Conservation (phyloP, 2,113 vertebrate species). For the Albula glossodonta region DNA sequence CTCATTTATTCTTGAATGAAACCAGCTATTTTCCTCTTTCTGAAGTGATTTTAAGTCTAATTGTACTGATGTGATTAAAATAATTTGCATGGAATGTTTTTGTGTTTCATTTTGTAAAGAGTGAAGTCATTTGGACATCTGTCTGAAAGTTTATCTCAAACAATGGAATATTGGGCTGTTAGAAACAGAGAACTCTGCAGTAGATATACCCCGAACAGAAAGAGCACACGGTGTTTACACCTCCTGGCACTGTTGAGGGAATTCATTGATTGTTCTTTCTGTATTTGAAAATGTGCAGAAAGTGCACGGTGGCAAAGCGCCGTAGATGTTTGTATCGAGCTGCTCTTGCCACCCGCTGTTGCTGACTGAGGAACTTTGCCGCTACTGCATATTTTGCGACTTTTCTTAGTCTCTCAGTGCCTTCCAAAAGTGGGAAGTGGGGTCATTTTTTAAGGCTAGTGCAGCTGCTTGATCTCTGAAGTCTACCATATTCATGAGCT, state of each 20-base stretch:
- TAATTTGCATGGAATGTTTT: not conserved
- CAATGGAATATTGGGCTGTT: not conserved
- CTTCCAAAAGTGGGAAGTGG: not conserved
- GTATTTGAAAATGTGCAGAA: not conserved
- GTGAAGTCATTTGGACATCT: not conserved
- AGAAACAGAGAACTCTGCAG: not conserved
- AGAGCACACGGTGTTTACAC: not conserved
- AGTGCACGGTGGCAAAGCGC: not conserved
- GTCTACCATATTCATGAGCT: not conserved
- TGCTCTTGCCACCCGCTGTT: not conserved
- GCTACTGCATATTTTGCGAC: not conserved
- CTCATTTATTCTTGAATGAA: too few species aligned
- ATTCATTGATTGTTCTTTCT: not conserved
- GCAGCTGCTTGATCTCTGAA: not conserved
- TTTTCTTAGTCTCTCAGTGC: not conserved
- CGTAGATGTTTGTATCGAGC: not conserved
- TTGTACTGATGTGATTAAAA: too few species aligned
- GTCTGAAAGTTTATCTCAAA: not conserved
- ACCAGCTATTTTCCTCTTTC: too few species aligned
- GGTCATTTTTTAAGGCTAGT: too few species aligned
- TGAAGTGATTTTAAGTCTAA: too few species aligned
- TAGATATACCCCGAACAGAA: conserved; percentile 6
- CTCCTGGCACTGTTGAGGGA: not conserved
- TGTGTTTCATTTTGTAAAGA: not conserved
- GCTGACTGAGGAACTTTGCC: not conserved